Evolutionary conservation across 2,797 vertebrate species (phyloP), one percentile per base, ranked within the genome.

Genomic region (Columba guinea): DNA sequence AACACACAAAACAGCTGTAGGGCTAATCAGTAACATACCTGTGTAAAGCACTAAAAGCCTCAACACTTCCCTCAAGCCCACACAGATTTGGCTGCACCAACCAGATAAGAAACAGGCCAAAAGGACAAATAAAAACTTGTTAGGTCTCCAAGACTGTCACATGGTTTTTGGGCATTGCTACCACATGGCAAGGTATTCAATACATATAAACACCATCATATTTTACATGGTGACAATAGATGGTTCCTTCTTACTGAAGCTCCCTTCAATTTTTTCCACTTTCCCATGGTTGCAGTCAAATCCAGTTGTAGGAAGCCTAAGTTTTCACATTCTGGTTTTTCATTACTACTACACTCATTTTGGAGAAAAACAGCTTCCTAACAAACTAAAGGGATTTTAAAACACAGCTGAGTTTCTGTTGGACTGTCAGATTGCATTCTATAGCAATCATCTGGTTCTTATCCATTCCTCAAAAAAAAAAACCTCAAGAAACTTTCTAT

Each of bases 101-200:
- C 8, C 59, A 74, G 74, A 79, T 69, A 87, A 86, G 37, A 96
- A 87, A 77, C 6, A 85, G 44, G 52, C 24, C 70, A 59, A 89
- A 84, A 94, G 55, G 27, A 69, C 34, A 64, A 82, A 86, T 41
- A 79, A 32, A 93, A 90, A 85, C 39, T 59, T 71, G 10, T 46
- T 75, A n/a, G 52, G 52, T 37, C 41, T 92, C 62, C 60, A 63
- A 83, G n/a, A 59, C 13, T 49, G 48, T n/a, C 74, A 30, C 56
- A n/a, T 0, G 46, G 30, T 18, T 84, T 84, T 78, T 76, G 4
- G 35, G 37, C 55, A 26, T 48, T 53, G 59, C 70, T 79, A 53
- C 58, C 95, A 32, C 67, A 32, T 0, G 0, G 27, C 46, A 30
- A 49, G 15, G 5, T 52, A 83, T 32, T 84, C 6, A 1, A 27